Base-by-base conservation (phyloP, 2,113 vertebrate genomes). In the Poeciliopsis prolifica region DNA sequence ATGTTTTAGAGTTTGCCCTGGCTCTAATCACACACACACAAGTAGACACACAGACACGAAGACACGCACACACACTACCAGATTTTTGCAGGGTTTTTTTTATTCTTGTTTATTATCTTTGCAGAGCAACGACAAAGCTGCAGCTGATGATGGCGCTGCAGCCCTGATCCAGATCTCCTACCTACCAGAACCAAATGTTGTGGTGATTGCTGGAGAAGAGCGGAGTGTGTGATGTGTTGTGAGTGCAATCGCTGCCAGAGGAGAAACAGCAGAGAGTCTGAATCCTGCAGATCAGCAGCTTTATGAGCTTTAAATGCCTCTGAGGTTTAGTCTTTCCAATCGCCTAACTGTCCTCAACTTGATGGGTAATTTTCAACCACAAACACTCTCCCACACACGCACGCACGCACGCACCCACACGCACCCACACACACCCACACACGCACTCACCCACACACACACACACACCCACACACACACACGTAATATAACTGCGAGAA, bases 61-160 rank as follows among this genome's bases (percentile, higher is more conserved):
- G 10, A 40, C 37, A 12, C 11, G 3, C 12, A 40, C 37, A 40
- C 37, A 71, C 88, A 92, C 80, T 93, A 89, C 94, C 85, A 91
- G 86, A 89, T 93, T 93, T 92, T 90, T 93, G 84, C 89, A 91
- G n/a, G n/a, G 91, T 80, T 89, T 91, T 83, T 79, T 72, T 88
- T 81, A 74, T 79, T 62, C 77, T 86, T 94, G 92, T 95, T 94
- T 93, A 92, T 95, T 93, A 93, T 94, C 89, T 89, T 92, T 95
- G 76, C 89, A 94, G 92, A 92, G 89, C 87, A 81, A 37, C 73
- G 81, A 69, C 62, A 75, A 79, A 77, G 86, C 65, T 78, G 77
- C 24, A 17, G 54, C 81, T 76, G 75, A 79, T 64, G 80, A 66
- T 79, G 77, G 70, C 63, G 71, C 30, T 60, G 65, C 65, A 65